Conservation (phyloP, 2,888 invertebrate genomes). For the Busseola fusca region DNA sequence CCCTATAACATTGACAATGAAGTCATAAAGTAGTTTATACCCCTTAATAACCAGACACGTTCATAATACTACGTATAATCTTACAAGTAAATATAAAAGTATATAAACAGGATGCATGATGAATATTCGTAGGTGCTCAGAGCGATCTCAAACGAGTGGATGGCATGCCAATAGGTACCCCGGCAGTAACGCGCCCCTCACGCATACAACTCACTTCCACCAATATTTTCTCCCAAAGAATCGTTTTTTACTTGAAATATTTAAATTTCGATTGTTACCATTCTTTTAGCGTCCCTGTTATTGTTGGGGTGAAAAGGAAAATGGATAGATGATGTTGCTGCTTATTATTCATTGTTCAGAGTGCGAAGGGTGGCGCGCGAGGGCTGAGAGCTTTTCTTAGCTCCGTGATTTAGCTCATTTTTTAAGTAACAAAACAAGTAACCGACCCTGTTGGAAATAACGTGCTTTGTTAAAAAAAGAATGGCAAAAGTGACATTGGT, state of each 20-base stretch:
- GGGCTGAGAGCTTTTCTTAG: conserved; percentile 76
- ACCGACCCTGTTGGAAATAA: conserved; percentile 71
- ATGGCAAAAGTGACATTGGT: conserved; percentile 66
- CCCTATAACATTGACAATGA: conserved; percentile 50
- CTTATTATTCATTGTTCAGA: conserved; percentile 87
- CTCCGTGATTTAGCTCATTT: conserved; percentile 85
- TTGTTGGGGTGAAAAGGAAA: conserved; percentile 83
- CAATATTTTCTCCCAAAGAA: conserved; percentile 70
- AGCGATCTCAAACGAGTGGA: conserved; percentile 43
- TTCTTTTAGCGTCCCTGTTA: conserved; percentile 78
- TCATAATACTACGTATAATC: conserved; percentile 40
- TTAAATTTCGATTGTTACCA: conserved; percentile 86
- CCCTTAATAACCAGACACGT: conserved; percentile 34
- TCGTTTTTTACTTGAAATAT: conserved; percentile 80
- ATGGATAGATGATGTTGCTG: conserved; percentile 85
- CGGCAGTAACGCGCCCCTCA: conserved; percentile 21
- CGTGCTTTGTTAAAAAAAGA: conserved; percentile 67
- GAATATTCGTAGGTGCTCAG: conserved; percentile 44
- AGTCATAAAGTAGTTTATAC: conserved; percentile 51
- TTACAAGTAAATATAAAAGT: conserved; percentile 41
- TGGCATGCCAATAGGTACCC: conserved; percentile 32
- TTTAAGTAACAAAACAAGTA: conserved; percentile 85
- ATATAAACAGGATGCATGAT: conserved; percentile 36
- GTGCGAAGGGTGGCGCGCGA: conserved; percentile 61
- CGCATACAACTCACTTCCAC: conserved; percentile 62